phyloP scores from a whole-genome alignment of 2,113 vertebrate genomes.

The Pseudorectes ferrugineus region DNA sequence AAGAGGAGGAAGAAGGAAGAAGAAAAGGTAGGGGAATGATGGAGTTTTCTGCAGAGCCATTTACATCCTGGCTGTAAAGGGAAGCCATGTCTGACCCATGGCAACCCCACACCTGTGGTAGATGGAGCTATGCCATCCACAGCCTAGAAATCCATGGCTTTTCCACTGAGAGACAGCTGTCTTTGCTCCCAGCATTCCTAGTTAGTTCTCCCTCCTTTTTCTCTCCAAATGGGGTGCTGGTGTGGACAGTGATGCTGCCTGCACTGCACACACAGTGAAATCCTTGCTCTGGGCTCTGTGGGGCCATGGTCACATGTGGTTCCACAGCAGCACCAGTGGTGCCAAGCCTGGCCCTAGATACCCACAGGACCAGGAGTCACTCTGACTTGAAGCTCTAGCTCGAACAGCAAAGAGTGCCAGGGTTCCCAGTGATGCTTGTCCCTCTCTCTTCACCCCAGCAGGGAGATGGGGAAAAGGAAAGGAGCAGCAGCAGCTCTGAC shows the following conservation, averaged over 20 bases:
- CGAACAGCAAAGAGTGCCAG: background rate
- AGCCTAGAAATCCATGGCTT: background rate
- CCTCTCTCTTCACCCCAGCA: background rate
- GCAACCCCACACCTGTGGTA: background rate
- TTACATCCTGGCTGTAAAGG: background rate
- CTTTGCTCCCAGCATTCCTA: background rate
- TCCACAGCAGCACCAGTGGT: background rate
- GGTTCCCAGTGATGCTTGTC: background rate
- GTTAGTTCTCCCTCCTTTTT: background rate
- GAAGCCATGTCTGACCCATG: background rate
- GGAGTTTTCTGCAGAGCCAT: background rate
- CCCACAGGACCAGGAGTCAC: background rate
- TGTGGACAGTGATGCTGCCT: background rate
- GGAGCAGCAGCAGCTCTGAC: constrained; percentile 19
- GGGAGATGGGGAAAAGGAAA: background rate
- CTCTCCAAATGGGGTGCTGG: background rate
- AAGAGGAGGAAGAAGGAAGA: background rate
- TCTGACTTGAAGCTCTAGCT: background rate
- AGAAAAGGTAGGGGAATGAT: constrained; percentile 19
- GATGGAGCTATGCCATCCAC: background rate
- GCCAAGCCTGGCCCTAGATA: background rate
- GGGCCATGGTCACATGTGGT: fast-evolving
- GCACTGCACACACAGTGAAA: background rate
- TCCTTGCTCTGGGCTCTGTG: background rate
- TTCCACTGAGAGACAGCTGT: background rate